These are phyloP conservation scores for Melanchra persicariae DNA, from an alignment of 2,888 invertebrate genomes.

Conservation along the genomic window DNA sequence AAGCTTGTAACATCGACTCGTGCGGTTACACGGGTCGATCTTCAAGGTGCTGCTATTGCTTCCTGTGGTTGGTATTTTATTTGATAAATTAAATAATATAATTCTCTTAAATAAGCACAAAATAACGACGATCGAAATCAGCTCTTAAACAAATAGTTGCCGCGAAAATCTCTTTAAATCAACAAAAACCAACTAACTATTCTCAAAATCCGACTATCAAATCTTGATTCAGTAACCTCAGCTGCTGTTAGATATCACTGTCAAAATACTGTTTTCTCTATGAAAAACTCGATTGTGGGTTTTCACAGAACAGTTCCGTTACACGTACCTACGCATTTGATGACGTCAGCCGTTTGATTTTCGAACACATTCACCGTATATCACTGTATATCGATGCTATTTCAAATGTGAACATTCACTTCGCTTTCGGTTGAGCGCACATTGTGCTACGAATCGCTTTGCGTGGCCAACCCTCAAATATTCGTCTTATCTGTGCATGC, in stretches of 20 bases:
- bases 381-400: constrained; percentile 36
- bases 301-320: constrained; percentile 10
- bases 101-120: too few species aligned
- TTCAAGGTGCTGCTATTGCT: too few species aligned
- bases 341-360: constrained; percentile 34
- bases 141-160: too few species aligned
- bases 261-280: constrained; percentile 3
- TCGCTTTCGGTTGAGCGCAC: constrained; percentile 44
- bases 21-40: too few species aligned
- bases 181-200: neutral
- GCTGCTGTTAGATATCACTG: neutral
- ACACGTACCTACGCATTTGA: constrained; percentile 16
- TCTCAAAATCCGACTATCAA: neutral
- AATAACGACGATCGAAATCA: too few species aligned
- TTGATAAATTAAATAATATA: too few species aligned
- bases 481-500: constrained; percentile 51
- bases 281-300: neutral
- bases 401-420: constrained; percentile 38
- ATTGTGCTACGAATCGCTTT: constrained; percentile 40
- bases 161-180: neutral
- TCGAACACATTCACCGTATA: constrained; percentile 23
- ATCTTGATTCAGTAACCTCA: neutral
- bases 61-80: too few species aligned
- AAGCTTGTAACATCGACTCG: too few species aligned
- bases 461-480: constrained; percentile 43